Evolutionary conservation across 2,888 invertebrate genomes (phyloP).

Genomic region (Hirudinaria manillensis): DNA sequence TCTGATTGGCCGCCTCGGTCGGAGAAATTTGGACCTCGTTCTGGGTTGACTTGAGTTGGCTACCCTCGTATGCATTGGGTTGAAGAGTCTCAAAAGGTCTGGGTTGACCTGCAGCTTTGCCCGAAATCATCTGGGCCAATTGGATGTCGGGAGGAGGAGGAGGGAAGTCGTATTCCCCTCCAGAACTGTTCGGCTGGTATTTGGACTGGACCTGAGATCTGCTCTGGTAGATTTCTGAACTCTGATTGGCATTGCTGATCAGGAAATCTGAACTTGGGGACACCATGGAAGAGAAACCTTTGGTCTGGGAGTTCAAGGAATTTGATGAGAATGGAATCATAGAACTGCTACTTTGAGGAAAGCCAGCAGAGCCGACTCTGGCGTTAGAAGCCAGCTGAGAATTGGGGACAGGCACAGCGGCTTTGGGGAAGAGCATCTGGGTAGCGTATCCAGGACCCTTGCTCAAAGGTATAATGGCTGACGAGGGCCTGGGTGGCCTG

Average conservation of each 20-base stretch:
- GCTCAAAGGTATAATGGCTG: not conserved
- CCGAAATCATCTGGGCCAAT: slow-evolving; percentile 26
- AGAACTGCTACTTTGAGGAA: not conserved
- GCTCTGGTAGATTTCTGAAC: not conserved
- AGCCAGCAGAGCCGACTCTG: not conserved
- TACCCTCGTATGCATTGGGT: not conserved
- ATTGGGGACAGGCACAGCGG: not conserved
- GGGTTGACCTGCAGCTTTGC: not conserved
- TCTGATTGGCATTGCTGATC: not conserved
- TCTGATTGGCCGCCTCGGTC: slow-evolving; percentile 14
- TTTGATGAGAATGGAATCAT: not conserved
- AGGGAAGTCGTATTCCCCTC: slow-evolving; percentile 26
- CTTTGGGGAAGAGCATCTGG: slow-evolving; percentile 31
- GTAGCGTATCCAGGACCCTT: slow-evolving; percentile 31
- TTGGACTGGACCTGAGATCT: not conserved
- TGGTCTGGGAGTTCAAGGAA: not conserved
- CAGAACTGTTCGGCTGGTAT: not conserved
- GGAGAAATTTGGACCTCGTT: not conserved
- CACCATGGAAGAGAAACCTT: not conserved
- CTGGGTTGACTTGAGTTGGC: not conserved
- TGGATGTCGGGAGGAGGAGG: slow-evolving; percentile 29
- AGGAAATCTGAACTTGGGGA: not conserved
- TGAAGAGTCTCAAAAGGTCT: not conserved
- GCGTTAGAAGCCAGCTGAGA: not conserved
- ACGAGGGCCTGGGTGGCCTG: not conserved